phyloP scores from a whole-genome alignment of 1,140 invertebrate genomes.

The Rhynchophorus ferrugineus region DNA sequence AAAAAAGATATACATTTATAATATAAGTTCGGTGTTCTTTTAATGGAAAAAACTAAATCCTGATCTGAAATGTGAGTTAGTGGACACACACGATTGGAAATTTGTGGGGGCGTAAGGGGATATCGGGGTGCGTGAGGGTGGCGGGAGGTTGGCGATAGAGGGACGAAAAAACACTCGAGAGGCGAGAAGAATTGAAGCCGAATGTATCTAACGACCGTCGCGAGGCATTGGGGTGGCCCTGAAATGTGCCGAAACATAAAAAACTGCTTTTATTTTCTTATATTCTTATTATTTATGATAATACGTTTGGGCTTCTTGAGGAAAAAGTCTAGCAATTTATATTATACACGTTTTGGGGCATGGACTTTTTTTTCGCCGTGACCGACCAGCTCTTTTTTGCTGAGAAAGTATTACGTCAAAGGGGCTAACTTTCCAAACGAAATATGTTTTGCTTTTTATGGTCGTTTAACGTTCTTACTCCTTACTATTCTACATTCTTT shows the following conservation, averaged over 20 bases:
- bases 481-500: too few relatives aligned
- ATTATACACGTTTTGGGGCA: constrained; percentile 13
- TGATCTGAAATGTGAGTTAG: constrained; percentile 4
- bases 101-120: constrained; percentile 3
- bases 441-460: constrained; percentile 6
- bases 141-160: neutral
- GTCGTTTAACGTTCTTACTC: neutral
- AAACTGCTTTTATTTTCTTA: constrained; percentile 27
- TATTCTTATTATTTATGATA: constrained; percentile 27
- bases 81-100: constrained; percentile 19
- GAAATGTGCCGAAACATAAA: constrained; percentile 26
- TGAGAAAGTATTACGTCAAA: constrained; percentile 3
- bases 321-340: constrained; percentile 22
- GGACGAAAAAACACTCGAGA: constrained; percentile 19
- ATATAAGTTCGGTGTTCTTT: too few relatives aligned
- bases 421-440: neutral
- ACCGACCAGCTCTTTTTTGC: neutral
- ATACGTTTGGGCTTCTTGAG: constrained; percentile 22
- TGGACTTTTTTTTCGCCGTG: neutral
- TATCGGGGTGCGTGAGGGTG: too few relatives aligned
- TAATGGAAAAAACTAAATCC: neutral
- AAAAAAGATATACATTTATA: too few relatives aligned
- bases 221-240: constrained; percentile 22
- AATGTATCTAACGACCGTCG: constrained; percentile 28
- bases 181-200: constrained; percentile 28